Evolutionary conservation across 2,113 vertebrate species (phyloP), one percentile per base, ranked within the genome.

Genomic region (Erythrolamprus reginae): DNA sequence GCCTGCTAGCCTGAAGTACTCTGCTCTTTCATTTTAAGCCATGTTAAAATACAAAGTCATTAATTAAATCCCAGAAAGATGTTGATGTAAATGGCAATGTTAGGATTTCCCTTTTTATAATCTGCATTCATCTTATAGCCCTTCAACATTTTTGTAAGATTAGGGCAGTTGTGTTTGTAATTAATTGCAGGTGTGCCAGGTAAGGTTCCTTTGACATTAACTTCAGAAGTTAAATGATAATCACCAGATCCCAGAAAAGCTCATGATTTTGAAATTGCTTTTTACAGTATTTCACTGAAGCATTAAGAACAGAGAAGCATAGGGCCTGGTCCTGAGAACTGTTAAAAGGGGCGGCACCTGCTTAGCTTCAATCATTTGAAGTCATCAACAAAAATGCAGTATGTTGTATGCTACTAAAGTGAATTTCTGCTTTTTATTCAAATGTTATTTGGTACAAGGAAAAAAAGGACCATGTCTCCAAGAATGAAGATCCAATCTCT

Each of bases 11-110:
- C 33, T 86, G 51, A 61, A 95, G 90, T 91, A 51, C 47, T 28
- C 45, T 50, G 19, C 90, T 82, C 15, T 83, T 84, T n/a, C 83
- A 1, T 47, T 91, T 90, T 90, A 94, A 93, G 93, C 42, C 55
- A 88, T 33, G 26, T 55, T 90, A 90, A 90, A 96, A 93, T 0
- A 33, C 92, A 94, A 94, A 92, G 12, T 70, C 86, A 95, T 93
- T 93, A 48, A 94, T 91, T 93, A 91, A 84, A 94, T 90, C 48
- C 82, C 51, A 88, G 84, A 88, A 92, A 92, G 24, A 90, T 91
- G 89, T 90, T 83, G 45, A 84, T 89, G 26, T 86, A 65, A 48
- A 51, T 42, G 86, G 48, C 91, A 95, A 90, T 42, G 77, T 0
- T 65, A 26, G 2, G 65, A 86, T 86, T 83, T 42, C 50, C 19